These are phyloP conservation scores for Bovichtus variegatus DNA, from an alignment of 2,797 vertebrate genomes.

Conservation along the genomic window DNA sequence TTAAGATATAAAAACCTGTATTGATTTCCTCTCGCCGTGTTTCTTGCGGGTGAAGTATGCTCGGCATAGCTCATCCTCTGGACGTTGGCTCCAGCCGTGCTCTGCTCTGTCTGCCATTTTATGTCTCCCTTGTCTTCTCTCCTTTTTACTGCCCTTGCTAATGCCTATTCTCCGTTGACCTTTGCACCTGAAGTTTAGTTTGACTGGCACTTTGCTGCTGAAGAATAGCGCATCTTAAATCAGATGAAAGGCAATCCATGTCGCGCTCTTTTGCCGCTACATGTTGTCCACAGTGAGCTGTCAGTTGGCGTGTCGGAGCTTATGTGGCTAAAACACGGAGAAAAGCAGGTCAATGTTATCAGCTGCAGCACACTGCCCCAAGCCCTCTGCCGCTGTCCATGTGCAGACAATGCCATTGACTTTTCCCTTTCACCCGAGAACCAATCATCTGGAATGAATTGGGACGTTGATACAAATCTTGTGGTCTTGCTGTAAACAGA, in stretches of 20 bases:
- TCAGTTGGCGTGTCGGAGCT: conserved; percentile 24
- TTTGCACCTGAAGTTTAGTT: conserved; percentile 50
- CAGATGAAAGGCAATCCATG: conserved; percentile 15
- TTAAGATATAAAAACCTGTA: conserved; percentile 35
- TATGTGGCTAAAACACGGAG: conserved; percentile 44
- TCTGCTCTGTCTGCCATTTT: conserved; percentile 55
- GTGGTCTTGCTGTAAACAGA: conserved; percentile 12
- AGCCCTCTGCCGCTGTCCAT: conserved; percentile 58
- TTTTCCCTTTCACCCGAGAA: conserved; percentile 40
- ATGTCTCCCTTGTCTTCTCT: conserved; percentile 35
- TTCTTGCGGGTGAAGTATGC: conserved; percentile 34
- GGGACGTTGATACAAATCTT: conserved; percentile 45
- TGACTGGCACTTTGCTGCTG: conserved; percentile 59
- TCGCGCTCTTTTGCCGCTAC: conserved; percentile 28
- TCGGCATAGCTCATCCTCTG: conserved; percentile 51
- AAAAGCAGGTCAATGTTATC: conserved; percentile 77
- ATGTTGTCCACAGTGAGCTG: conserved; percentile 19
- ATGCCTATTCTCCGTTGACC: conserved; percentile 53
- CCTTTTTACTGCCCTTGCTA: conserved; percentile 54
- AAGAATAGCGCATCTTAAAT: conserved; percentile 55
- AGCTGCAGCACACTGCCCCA: conserved; percentile 50
- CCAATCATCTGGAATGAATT: conserved; percentile 39
- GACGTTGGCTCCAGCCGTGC: conserved; percentile 71
- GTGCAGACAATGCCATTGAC: conserved; percentile 48
- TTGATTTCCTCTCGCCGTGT: conserved; percentile 58